These are phyloP conservation scores for Acinonyx jubatus DNA, from an alignment of 2,113 vertebrate species.

Conservation along the genomic window DNA sequence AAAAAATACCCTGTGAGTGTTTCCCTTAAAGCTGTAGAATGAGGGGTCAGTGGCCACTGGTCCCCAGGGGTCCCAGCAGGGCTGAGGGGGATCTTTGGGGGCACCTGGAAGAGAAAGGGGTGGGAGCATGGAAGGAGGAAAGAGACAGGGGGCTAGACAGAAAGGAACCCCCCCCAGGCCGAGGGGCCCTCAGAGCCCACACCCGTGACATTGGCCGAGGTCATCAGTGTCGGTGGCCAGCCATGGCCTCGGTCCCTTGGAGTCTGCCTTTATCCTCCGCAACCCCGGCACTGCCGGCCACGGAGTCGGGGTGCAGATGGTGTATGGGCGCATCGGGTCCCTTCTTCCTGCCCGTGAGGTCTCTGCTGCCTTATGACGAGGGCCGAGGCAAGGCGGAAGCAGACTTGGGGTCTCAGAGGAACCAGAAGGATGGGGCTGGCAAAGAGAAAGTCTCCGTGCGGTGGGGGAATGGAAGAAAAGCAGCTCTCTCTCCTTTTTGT, in stretches of 20 bases:
- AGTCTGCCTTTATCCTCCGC: not conserved
- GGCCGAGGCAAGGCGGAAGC: not conserved
- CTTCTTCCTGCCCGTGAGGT: not conserved
- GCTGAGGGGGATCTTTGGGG: not conserved
- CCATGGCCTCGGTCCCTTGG: not conserved
- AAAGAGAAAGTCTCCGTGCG: not conserved
- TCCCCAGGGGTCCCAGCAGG: not conserved
- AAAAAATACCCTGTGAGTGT: conserved; percentile 78
- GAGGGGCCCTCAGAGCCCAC: not conserved
- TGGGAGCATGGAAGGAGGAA: not conserved
- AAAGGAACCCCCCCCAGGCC: not conserved
- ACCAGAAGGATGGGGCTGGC: not conserved
- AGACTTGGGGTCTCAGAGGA: not conserved
- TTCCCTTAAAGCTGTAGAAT: conserved; percentile 78
- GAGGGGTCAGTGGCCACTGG: not conserved
- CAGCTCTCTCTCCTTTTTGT: not conserved
- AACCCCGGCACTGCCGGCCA: not conserved
- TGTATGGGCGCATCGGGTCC: not conserved
- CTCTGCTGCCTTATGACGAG: not conserved
- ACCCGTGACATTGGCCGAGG: not conserved
- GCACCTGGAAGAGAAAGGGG: not conserved
- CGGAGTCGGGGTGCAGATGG: not conserved
- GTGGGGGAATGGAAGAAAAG: not conserved
- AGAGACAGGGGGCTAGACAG: too few species aligned
- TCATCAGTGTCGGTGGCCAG: not conserved